phyloP scores from a whole-genome alignment of 1,140 invertebrate genomes.

The Drosophila funebris region DNA sequence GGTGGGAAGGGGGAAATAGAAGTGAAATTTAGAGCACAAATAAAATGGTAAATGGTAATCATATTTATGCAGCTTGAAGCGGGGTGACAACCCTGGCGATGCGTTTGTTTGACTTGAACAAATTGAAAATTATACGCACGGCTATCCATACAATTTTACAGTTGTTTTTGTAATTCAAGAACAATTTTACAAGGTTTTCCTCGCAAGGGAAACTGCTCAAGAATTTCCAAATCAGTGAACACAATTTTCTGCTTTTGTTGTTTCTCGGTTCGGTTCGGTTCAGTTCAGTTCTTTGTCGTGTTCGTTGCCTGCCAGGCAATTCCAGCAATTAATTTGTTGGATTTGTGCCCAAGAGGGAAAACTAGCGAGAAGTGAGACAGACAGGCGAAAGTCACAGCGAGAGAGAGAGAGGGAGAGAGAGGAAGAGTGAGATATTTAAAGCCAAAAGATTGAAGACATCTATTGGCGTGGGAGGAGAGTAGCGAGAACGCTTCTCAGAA shows the following conservation, averaged over 20 bases:
- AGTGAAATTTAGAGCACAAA: slow-evolving; percentile 36
- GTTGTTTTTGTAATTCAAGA: slow-evolving; percentile 66
- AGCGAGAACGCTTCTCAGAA: slow-evolving; percentile 19
- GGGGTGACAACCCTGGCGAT: slow-evolving; percentile 46
- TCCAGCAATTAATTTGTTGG: slow-evolving; percentile 55
- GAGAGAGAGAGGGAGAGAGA: neutral
- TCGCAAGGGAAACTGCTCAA: slow-evolving; percentile 18
- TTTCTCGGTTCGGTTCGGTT: slow-evolving; percentile 30
- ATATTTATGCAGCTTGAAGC: slow-evolving; percentile 66
- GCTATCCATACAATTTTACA: slow-evolving; percentile 37
- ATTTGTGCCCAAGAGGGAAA: slow-evolving; percentile 33
- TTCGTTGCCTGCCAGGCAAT: slow-evolving; percentile 42
- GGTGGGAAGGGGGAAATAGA: neutral
- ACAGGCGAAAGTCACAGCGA: neutral
- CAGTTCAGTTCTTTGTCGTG: too few species aligned
- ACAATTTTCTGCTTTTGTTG: slow-evolving; percentile 81
- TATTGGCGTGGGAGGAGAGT: slow-evolving; percentile 22
- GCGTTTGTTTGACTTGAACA: slow-evolving; percentile 78
- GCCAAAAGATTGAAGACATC: slow-evolving; percentile 39
- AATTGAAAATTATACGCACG: slow-evolving; percentile 80
- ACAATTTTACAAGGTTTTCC: slow-evolving; percentile 56
- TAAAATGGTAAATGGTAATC: slow-evolving; percentile 71
- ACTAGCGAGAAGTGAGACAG: neutral
- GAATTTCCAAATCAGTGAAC: slow-evolving; percentile 77
- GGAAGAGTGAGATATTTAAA: neutral